Conservation (phyloP, 2,113 vertebrate species). For the Peromyscus leucopus region DNA sequence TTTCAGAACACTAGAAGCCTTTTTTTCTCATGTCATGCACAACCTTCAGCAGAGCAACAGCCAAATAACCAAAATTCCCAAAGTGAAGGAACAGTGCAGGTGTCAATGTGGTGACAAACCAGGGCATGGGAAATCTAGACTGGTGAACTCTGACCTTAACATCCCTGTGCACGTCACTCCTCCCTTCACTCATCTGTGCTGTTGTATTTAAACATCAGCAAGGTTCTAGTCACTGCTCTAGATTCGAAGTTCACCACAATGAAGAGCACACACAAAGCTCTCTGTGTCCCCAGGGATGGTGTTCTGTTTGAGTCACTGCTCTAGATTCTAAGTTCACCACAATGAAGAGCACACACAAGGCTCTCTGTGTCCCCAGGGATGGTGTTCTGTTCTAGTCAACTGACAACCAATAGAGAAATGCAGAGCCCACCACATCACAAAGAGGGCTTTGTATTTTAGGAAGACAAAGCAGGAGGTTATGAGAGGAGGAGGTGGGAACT, state of each 20-base stretch:
- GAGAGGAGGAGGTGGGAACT: background rate
- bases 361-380: no score
- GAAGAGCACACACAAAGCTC: no score
- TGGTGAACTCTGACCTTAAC: background rate
- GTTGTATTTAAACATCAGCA: background rate
- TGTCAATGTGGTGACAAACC: background rate
- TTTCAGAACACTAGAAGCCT: background rate
- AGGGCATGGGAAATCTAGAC: background rate
- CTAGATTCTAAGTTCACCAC: no score
- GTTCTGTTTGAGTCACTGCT: no score
- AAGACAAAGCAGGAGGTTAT: background rate
- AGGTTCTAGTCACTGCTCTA: no score
- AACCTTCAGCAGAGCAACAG: accelerated
- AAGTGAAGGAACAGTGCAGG: background rate
- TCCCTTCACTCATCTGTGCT: background rate
- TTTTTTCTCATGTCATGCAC: background rate
- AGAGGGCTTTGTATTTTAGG: background rate
- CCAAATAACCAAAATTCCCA: background rate
- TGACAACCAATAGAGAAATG: background rate
- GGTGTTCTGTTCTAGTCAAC: background rate
- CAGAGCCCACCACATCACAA: background rate
- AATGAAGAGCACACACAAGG: no score
- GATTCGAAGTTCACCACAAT: no score
- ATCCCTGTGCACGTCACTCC: background rate
- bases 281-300: no score